Evolutionary conservation across 37 sponge, comb jelly and placozoan species (phyloP).

Genomic region (Spongilla lacustris): DNA sequence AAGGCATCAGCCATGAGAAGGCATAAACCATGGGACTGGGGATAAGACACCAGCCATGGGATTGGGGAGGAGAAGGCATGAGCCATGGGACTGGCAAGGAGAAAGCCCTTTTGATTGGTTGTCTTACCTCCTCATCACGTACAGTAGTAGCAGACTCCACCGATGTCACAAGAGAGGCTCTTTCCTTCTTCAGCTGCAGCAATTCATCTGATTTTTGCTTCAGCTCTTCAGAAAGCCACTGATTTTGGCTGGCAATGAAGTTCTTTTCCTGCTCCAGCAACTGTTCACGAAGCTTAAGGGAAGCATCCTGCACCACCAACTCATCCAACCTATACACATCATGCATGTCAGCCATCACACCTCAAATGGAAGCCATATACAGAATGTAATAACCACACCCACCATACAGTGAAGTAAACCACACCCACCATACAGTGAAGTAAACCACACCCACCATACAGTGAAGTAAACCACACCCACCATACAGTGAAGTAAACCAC

Average conservation of each 20-base stretch:
- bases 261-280: conserved; percentile 71
- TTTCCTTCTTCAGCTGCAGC: conserved; percentile 50
- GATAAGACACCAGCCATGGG: not conserved
- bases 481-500: no score
- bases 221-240: conserved; percentile 68
- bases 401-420: not conserved
- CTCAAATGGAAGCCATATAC: no score
- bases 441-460: not conserved
- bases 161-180: conserved; percentile 12
- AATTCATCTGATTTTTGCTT: conserved; percentile 40
- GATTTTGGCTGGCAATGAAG: conserved; percentile 46
- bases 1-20: not conserved
- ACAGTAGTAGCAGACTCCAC: conserved; percentile 12
- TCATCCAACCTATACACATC: conserved; percentile 37
- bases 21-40: not conserved
- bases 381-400: no score
- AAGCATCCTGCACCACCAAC: conserved; percentile 34
- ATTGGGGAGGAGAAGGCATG: not conserved
- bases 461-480: not conserved
- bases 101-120: not conserved
- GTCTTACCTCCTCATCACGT: not conserved
- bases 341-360: not conserved
- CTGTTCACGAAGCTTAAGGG: conserved; percentile 60
- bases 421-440: not conserved
- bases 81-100: no score